Evolutionary conservation across 2,888 invertebrate species (phyloP).

Genomic region (Ochropleura leucogaster): DNA sequence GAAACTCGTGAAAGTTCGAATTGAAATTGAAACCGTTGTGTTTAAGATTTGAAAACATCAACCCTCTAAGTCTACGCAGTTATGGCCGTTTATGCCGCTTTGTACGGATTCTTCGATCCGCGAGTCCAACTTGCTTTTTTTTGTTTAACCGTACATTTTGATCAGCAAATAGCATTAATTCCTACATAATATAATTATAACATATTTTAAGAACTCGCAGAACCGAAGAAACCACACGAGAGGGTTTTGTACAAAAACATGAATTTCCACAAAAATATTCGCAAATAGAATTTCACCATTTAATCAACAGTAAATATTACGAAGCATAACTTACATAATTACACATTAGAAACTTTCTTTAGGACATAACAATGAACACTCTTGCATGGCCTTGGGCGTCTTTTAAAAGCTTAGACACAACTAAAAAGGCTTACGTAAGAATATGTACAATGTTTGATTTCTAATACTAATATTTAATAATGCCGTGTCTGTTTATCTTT

Average conservation of each 20-base stretch:
- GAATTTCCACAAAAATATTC: not conserved
- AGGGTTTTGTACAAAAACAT: not conserved
- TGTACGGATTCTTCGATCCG: too few relatives aligned
- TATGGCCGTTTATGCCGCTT: too few relatives aligned
- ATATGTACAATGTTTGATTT: constrained; percentile 26
- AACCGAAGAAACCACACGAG: too few relatives aligned
- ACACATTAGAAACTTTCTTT: constrained; percentile 47
- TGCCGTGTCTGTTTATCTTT: not conserved
- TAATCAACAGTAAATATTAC: constrained; percentile 30
- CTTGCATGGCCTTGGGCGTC: constrained; percentile 42
- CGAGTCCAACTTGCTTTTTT: too few relatives aligned
- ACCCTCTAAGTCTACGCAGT: too few relatives aligned
- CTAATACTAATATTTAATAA: constrained; percentile 28
- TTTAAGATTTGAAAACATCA: too few relatives aligned
- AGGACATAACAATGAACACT: constrained; percentile 44
- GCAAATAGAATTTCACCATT: constrained; percentile 6
- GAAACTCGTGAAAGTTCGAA: too few relatives aligned
- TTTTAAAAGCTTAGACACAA: constrained; percentile 30
- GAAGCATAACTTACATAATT: constrained; percentile 39
- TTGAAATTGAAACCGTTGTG: too few relatives aligned
- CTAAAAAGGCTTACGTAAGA: constrained; percentile 40
- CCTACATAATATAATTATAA: too few relatives aligned
- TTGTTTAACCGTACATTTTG: too few relatives aligned
- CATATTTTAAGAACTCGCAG: too few relatives aligned
- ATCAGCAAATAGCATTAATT: too few relatives aligned